Evolutionary conservation across 2,113 vertebrate genomes (phyloP), one percentile per base, ranked within the genome.

Genomic region (Urocolius indicus): DNA sequence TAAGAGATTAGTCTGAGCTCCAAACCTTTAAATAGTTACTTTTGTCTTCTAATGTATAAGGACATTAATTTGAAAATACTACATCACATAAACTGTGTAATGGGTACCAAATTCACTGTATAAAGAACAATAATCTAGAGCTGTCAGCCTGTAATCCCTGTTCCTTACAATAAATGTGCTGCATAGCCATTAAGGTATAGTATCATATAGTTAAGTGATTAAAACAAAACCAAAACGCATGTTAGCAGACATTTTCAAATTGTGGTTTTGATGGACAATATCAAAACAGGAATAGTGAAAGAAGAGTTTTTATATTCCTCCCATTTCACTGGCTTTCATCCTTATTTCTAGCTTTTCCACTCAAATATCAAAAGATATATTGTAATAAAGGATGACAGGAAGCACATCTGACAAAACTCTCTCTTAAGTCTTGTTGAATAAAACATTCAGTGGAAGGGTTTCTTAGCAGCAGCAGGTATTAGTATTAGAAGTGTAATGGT

Each of bases 351-450:
- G 16, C 21, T 86, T 90, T 94, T 91, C 67, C 2, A 0, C 54
- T 65, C 66, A 79, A 80, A 34, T 80, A 90, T 87, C 36, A 58
- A 62, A 94, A 83, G 63, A 88, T 80, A 10, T n/a, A 80, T 34
- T 34, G 21, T 58, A 82, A 75, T 15, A 76, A 61, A 73, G 62
- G 80, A 66, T 62, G 73, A 79, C 52, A 87, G 67, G 49, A 75
- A 93, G 69, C 5, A 8, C 74, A 87, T 57, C 66, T 82, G 84
- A 95, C 36, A 79, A 93, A 91, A 78, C 13, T 54, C 6, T 88
- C 43, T 68, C 87, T 36, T 78, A 90, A 75, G 65, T 87, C 69
- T 72, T 71, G 11, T 41, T 65, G 69, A 95, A 95, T 78, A 93
- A 94, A 95, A 84, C 34, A 84, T 84, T 81, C 17, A 6, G 41